phyloP scores from a whole-genome alignment of 2,113 vertebrate species.

The Verasper variegatus region DNA sequence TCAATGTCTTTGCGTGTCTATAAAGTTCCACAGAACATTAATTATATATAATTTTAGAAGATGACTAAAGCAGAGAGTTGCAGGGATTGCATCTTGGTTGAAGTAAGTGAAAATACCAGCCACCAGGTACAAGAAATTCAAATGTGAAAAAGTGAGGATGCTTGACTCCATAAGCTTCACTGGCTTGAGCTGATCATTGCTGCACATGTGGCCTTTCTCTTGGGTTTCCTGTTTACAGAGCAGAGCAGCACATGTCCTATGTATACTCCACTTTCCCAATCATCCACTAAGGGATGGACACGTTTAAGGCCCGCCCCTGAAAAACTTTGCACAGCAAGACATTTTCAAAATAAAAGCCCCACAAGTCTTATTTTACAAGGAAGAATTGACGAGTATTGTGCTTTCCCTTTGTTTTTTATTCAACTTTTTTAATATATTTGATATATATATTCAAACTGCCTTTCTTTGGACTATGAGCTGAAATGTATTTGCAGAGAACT shows the following conservation, averaged over 20 bases:
- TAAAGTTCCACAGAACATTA: background rate
- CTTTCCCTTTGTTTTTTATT: no score
- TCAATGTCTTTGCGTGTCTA: background rate
- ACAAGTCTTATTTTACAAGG: background rate
- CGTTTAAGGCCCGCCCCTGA: background rate
- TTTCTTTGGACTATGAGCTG: no score
- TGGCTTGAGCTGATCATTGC: no score
- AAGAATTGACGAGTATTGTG: no score
- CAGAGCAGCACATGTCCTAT: background rate
- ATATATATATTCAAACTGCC: no score
- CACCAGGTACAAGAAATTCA: background rate
- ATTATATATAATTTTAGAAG: background rate
- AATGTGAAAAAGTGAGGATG: background rate
- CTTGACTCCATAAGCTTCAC: no score
- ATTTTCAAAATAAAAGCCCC: constrained; percentile 25
- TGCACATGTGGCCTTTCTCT: background rate
- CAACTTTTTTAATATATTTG: no score
- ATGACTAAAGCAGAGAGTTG: no score
- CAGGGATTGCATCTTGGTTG: no score
- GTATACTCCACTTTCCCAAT: background rate
- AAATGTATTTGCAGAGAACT: no score
- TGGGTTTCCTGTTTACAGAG: background rate
- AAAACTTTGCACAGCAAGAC: background rate
- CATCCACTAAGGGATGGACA: background rate
- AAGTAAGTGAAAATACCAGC: background rate